Conservation (phyloP, 2,797 vertebrate genomes). For the Streptopelia turtur region DNA sequence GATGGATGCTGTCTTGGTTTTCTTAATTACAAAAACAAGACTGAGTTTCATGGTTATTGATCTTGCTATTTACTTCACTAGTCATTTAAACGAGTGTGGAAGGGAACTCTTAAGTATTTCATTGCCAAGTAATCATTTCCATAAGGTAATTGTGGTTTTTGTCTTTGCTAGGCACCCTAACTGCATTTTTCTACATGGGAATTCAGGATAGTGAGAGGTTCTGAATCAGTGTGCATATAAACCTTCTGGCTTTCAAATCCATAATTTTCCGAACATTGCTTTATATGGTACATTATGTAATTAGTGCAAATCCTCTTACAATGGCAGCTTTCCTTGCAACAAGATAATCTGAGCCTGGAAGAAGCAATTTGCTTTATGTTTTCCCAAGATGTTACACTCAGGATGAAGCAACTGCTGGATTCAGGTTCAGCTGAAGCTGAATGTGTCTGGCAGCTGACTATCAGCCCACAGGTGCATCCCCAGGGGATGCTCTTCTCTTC, state of each 20-base stretch:
- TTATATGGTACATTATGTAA: not conserved
- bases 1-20: not conserved
- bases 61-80: not conserved
- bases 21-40: constrained; percentile 5
- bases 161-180: not conserved
- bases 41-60: not conserved
- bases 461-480: not conserved
- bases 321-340: not conserved
- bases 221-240: not conserved
- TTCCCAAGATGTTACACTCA: not conserved
- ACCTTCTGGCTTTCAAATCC: not conserved
- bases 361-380: not conserved
- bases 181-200: not conserved
- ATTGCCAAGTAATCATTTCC: not conserved
- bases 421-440: not conserved
- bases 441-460: not conserved
- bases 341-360: not conserved
- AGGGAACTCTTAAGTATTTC: not conserved
- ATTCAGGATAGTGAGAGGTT: not conserved
- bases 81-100: not conserved
- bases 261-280: not conserved
- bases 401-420: not conserved
- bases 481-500: not conserved
- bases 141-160: not conserved
- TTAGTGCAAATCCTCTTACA: constrained; percentile 33